Base-by-base conservation (phyloP, 2,888 invertebrate species). In the Cheiracanthium punctorium region DNA sequence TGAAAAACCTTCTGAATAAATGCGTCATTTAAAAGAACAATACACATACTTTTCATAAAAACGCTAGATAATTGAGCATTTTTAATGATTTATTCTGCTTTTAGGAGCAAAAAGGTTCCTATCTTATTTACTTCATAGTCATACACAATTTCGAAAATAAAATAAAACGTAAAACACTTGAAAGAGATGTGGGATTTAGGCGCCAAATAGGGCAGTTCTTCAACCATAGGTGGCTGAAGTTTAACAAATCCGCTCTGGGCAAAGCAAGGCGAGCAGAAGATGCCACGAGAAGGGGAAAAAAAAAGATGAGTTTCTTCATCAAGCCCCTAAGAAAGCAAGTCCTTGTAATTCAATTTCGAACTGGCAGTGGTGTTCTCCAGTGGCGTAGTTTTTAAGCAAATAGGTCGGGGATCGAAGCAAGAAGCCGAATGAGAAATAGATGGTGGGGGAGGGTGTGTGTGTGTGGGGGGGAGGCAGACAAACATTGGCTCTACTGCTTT, bases 371-470 rank as follows among this genome's bases (percentile, higher is more conserved):
- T 79, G 75, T 75, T 74, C 80, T 85, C 71, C 80, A 43, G 80
- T 86, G 85, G 80, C 74, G 80, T 80, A 80, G 80, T 80, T 86
- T 86, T 86, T 86, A 86, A 86, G 85, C 85, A 86, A 86, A 86
- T 86, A 86, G 80, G 80, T 64, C 74, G 74, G 74, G 85, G 80
- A 80, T 75, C 80, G 85, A 80, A 86, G 80, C 73, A 58, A 79
- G 79, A 79, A 29, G 30, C 80, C 43, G 85, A 86, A 80, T 75
- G 85, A 75, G 85, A 86, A 86, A 86, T 86, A 86, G 85, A 86
- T 77, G 72, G 82, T 71, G 70, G 76, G 82, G 74, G 65, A 75
- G 85, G 75, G 85, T n/a, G n/a, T n/a, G n/a, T n/a, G n/a, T n/a
- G n/a, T n/a, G n/a, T n/a, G n/a, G n/a, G n/a, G 75, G 69, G 75